Base-by-base conservation (phyloP, 2,113 vertebrate species). In the Clinocottus analis region DNA sequence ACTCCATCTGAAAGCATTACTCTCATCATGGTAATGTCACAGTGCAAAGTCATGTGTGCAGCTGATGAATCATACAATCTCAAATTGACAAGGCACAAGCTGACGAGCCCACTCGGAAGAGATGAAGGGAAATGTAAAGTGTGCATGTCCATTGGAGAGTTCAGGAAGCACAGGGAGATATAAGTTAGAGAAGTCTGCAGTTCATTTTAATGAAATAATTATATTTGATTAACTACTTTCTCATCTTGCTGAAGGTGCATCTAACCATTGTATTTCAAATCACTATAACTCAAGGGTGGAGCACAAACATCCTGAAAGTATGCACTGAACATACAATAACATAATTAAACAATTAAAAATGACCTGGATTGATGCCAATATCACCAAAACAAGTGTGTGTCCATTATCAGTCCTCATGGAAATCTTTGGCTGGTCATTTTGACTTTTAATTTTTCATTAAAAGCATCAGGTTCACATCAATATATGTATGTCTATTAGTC, bases 11-110 rank as follows among this genome's bases (percentile, higher is more conserved):
- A 66, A 79, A 76, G 65, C 41, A n/a, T 63, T 47, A 33, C 37
- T 77, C 63, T 80, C 55, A 27, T 37, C 47, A n/a, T 23, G 61
- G 21, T 66, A 68, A 79, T 51, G 43, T 90, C 90, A 92, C 88
- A 91, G 87, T 92, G 93, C 85, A 93, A 91, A 90, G 85, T 92
- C 84, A 69, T 55, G 51, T 82, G 83, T 88, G 85, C 80, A 84
- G 83, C 82, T 69, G 58, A 83, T 8, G 33, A 61, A 88, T 85
- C 83, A 72, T 78, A 87, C 83, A 89, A 83, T 90, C 89, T 84
- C 79, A 77, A 49, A 29, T 84, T 84, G 62, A 80, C 79, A 92
- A 93, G 91, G 91, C 91, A 91, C 91, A 89, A 83, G 61, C 80
- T 82, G 67, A 79, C 41, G 78, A 60, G 60, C 75, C 16, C 33